Percentiles rank a stretch among this genome's conserved stretches.
phyloP scores from a whole-genome alignment of 2,797 vertebrate species.

The Pempheris klunzingeri region DNA sequence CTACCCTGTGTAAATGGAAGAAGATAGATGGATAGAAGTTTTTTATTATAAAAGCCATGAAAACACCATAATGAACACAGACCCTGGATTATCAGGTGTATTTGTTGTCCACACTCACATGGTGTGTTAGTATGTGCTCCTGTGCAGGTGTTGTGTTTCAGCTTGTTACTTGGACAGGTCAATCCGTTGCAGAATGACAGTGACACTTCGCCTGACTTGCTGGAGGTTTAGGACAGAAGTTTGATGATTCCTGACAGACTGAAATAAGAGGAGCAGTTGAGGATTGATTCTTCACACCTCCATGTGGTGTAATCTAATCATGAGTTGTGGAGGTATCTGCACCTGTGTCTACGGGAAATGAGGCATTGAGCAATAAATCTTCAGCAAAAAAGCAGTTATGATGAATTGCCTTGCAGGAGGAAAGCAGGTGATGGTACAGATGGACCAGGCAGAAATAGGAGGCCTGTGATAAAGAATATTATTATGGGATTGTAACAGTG shows the following conservation, averaged over 20 bases:
- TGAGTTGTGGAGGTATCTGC: constrained; percentile 6
- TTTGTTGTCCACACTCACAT: not conserved
- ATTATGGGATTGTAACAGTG: not conserved
- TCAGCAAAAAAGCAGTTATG: constrained; percentile 12
- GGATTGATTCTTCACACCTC: constrained; percentile 13
- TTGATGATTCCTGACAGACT: constrained; percentile 14
- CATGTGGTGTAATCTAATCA: constrained; percentile 33
- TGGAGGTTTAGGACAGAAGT: not conserved
- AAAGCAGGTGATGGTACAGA: constrained; percentile 18
- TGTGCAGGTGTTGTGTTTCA: not conserved
- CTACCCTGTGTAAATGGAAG: no score
- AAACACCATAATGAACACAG: no score
- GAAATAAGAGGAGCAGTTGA: constrained; percentile 11
- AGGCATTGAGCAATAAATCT: constrained; percentile 39
- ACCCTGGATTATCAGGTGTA: no score
- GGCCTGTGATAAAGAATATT: not conserved
- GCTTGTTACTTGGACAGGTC: not conserved
- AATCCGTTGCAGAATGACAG: not conserved
- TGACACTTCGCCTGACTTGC: not conserved
- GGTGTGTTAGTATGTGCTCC: not conserved
- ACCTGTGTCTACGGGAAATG: constrained; percentile 34
- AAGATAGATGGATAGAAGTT: no score
- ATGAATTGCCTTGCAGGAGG: constrained; percentile 24
- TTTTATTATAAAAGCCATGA: no score
- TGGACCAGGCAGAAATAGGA: constrained; percentile 1